Percentiles rank a stretch among this genome's conserved stretches.
Conservation (phyloP, 2,888 invertebrate species). For the Omphaloscelis lunosa region DNA sequence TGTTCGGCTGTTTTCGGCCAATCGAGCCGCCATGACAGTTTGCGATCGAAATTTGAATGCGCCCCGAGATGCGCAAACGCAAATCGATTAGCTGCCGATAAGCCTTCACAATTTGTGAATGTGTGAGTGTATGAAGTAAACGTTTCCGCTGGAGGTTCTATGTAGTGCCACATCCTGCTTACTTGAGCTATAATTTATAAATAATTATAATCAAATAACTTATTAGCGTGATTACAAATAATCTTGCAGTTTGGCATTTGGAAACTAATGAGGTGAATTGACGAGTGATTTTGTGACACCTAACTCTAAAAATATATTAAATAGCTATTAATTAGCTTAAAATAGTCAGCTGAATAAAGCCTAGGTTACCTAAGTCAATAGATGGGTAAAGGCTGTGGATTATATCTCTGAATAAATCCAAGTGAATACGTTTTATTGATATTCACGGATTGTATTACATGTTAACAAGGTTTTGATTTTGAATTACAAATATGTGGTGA, state of each 20-base stretch:
- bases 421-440: conserved; percentile 44
- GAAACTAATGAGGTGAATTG: conserved; percentile 49
- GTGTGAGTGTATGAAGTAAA: conserved; percentile 75
- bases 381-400: conserved; percentile 13
- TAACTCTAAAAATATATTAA: background rate
- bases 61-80: conserved; percentile 87
- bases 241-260: conserved; percentile 43
- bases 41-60: conserved; percentile 89
- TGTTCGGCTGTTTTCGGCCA: conserved; percentile 78
- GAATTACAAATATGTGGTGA: conserved; percentile 29
- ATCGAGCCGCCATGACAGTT: conserved; percentile 85
- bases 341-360: conserved; percentile 5
- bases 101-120: conserved; percentile 69
- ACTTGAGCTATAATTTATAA: conserved; percentile 62
- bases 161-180: conserved; percentile 77
- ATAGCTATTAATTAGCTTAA: too few species aligned
- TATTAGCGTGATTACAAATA: conserved; percentile 60
- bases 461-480: conserved; percentile 36
- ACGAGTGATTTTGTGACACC: conserved; percentile 8
- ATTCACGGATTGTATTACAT: conserved; percentile 51
- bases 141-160: conserved; percentile 82
- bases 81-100: conserved; percentile 87
- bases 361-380: conserved; percentile 21
- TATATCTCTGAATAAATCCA: conserved; percentile 41
- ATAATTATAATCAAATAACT: conserved; percentile 63